Percentiles rank a stretch among this genome's conserved stretches.
Conservation (phyloP, 2,888 invertebrate species). For the Caenorhabditis virilis region DNA sequence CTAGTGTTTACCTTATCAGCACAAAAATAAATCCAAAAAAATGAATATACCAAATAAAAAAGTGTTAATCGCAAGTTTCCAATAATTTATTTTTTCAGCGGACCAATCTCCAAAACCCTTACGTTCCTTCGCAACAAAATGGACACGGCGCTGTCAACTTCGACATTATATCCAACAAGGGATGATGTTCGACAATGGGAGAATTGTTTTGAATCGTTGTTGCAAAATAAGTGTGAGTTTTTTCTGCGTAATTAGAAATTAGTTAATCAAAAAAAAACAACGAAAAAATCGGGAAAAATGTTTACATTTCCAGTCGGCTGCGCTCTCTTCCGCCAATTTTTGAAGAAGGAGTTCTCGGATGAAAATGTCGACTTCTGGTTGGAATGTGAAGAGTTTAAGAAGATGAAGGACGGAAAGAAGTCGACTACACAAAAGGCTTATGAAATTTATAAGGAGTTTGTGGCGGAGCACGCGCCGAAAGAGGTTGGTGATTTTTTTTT, state of each 20-base stretch:
- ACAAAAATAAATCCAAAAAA: too few species aligned
- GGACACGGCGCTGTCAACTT: constrained; percentile 54
- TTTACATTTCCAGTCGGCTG: constrained; percentile 57
- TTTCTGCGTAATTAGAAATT: not conserved
- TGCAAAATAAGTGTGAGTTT: constrained; percentile 61
- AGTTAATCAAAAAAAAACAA: constrained; percentile 2
- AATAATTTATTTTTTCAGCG: constrained; percentile 50
- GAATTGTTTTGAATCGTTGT: constrained; percentile 55
- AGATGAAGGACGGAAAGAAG: constrained; percentile 61
- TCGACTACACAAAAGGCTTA: constrained; percentile 54
- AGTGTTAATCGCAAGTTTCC: too few species aligned
- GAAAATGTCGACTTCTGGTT: constrained; percentile 67
- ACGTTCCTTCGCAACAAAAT: constrained; percentile 57
- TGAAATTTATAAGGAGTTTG: constrained; percentile 58
- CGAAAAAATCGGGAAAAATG: constrained; percentile 1
- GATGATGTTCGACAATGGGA: constrained; percentile 65
- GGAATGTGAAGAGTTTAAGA: constrained; percentile 65
- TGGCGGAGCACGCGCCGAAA: constrained; percentile 54
- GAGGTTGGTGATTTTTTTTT: constrained; percentile 49
- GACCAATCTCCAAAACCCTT: constrained; percentile 60
- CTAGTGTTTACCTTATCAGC: too few species aligned
- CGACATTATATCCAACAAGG: constrained; percentile 54
- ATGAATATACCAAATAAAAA: too few species aligned
- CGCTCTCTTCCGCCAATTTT: constrained; percentile 59
- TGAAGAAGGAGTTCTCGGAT: constrained; percentile 58